Base-by-base conservation (phyloP, 2,888 invertebrate genomes). In the Chymomyza procnemis region DNA sequence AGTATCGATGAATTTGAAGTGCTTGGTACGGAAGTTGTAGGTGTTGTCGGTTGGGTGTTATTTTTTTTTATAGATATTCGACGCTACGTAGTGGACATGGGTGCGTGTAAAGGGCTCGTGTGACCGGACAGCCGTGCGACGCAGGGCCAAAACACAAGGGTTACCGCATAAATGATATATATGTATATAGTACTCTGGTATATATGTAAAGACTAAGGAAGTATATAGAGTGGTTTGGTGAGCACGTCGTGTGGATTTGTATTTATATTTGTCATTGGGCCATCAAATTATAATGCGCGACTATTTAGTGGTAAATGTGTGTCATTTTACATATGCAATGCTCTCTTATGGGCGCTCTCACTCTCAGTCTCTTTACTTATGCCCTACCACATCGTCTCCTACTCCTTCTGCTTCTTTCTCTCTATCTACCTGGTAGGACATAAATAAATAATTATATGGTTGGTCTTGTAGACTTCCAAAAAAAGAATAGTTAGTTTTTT, bases 1-100 rank as follows among this genome's bases (percentile, higher is more conserved):
- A 82, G 81, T 86, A 82, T 82, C 81, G 81, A 82, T 82, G 87
- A 84, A 85, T 84, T 82, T 82, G 75, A 84, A 82, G 85, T 86
- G 77, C 64, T 70, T 56, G 67, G 64, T 59, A 22, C 34, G 19
- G 34, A 41, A 41, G 34, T 41, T 41, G 22, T 6, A 14, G 50
- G 16, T 50, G 56, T 21, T 21, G 55, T 52, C 8, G 26, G 26
- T 26, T 21, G 54, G 48, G 16, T 18, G 18, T 2, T 50, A 16
- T 8, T 54, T 26, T 26, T 26, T 8, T 54, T 26, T 26, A 6
- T 26, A 26, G 54, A 22, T 8, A 14, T 21, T 21, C 21, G 26
- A 21, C 21, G 26, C 46, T 50, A 55, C 6, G 48, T 22, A 19
- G 19, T 12, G 41, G 41, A 18, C 54, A 56, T 8, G 19, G 4